Evolutionary conservation across 2,888 invertebrate genomes (phyloP), one percentile per base, ranked within the genome.

Genomic region (Aleiodes alternator): DNA sequence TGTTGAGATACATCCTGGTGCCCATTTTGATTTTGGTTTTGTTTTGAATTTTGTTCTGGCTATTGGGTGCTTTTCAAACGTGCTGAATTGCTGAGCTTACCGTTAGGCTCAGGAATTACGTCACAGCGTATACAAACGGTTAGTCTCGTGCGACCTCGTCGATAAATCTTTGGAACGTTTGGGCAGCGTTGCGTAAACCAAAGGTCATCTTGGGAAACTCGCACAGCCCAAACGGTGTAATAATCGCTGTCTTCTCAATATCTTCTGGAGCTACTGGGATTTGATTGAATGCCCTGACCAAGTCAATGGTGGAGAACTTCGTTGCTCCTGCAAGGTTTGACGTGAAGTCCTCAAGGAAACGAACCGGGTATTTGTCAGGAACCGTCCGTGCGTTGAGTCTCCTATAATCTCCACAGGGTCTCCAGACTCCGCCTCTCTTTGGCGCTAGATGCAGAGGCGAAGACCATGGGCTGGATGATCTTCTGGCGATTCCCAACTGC

Each of bases 141-240:
- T 38, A n/a, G 14, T 59, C 34, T 34, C 59, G 59, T 12, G 59
- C 38, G 34, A 59, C 34, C 5, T 59, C 59, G 12, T 34, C 12
- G 23, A 23, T 23, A 23, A 23, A 23, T 23, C 23, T 23, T 2
- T 23, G 23, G 23, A 23, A 23, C 23, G 23, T 23, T 23, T 23
- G 23, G 8, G 16, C 14, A 55, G 16, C 14, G 4, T 16, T 16
- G 3, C 73, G 43, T n/a, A 76, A 53, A 1, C 69, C 72, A 7
- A 76, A 76, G 3, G 72, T 64, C 76, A 72, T 72, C 8, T 34
- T 56, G 0, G 61, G 2, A n/a, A 72, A 69, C 53, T 76, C 76
- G 9, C 29, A 75, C 0, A 48, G 23, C 0, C 76, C 72, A n/a
- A 72, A 72, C 2, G 76, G 72, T 1, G 76, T 76, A 3, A 50